A percentile compares a stretch with the other conserved stretches of the same genome.
phyloP scores from a whole-genome alignment of 92 coral and sea anemone genomes.

The Ricordea florida region DNA sequence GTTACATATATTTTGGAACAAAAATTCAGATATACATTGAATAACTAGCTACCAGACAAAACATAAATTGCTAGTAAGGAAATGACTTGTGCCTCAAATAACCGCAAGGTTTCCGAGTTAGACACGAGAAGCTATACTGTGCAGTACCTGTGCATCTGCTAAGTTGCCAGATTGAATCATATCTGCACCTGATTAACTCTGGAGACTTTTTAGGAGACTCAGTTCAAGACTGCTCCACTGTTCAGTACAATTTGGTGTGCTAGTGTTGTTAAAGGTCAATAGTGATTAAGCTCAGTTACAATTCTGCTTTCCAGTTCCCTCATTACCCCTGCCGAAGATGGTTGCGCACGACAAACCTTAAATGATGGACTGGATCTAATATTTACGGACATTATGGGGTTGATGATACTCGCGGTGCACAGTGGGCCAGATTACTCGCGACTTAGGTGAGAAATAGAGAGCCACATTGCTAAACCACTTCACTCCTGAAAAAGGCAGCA shows the following conservation, averaged over 20 bases:
- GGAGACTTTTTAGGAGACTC: not conserved
- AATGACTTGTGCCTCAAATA: no score
- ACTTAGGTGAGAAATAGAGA: slow-evolving; percentile 49
- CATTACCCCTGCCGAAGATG: slow-evolving; percentile 17
- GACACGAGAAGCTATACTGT: no score
- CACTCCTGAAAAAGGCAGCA: no score
- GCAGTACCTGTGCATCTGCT: no score
- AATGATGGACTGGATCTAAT: slow-evolving; percentile 64
- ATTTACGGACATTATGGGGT: slow-evolving; percentile 80
- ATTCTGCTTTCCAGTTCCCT: not conserved
- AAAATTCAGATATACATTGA: no score
- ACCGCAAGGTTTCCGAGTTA: no score
- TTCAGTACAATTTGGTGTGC: not conserved
- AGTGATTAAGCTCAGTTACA: not conserved
- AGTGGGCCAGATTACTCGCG: slow-evolving; percentile 60
- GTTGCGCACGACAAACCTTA: slow-evolving; percentile 55
- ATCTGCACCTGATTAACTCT: no score
- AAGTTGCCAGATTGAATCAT: no score
- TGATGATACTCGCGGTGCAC: slow-evolving; percentile 11
- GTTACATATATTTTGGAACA: no score
- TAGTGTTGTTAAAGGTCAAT: not conserved
- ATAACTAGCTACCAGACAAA: no score
- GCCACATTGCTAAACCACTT: no score
- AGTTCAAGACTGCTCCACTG: not conserved
- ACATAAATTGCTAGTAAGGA: no score